Base-by-base conservation (phyloP, 2,797 vertebrate species). In the Nothura maculosa region DNA sequence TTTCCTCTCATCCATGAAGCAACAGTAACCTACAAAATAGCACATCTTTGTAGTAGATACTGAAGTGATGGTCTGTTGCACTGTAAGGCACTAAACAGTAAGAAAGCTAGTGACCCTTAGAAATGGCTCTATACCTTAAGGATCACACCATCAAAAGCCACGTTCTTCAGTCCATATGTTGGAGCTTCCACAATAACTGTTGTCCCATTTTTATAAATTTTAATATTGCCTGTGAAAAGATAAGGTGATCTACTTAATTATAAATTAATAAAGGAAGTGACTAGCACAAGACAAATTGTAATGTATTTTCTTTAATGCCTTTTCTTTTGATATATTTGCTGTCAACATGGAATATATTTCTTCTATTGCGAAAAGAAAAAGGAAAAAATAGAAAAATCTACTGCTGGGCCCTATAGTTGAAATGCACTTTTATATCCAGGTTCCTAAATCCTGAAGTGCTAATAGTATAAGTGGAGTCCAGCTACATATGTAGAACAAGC, bases 1-100 rank as follows among this genome's bases (percentile, higher is more conserved):
- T 98, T 94, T 72, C 98, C 98, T 95, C 91, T 98, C 98, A 98
- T 98, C 98, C 97, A 98, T 67, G 98, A 98, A 21, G 95, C 90
- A 85, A 98, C 89, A 8, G 96, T 94, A 81, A 99, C 93, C 98
- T 98, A 72, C 32, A 94, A 88, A 78, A 79, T 1, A 92, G 36
- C 47, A 66, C 14, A 72, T 10, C 42, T 91, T 93, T 83, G 21
- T 32, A 55, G 67, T 15, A 75, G 60, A 36, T 45, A n/a, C 22
- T 64, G 34, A 58, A 50, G 52, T 58, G 73, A 17, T 85, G 54
- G 22, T 70, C 74, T 67, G 10, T 70, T 89, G 45, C 34, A 34
- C 6, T 79, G 83, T 52, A 70, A 77, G 24, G 47, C 16, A 43
- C 19, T 15, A 62, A 75, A 21, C 12, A 66, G 54, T 70, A 78